phyloP scores from a whole-genome alignment of 2,113 vertebrate species.

The Dipodomys spectabilis region DNA sequence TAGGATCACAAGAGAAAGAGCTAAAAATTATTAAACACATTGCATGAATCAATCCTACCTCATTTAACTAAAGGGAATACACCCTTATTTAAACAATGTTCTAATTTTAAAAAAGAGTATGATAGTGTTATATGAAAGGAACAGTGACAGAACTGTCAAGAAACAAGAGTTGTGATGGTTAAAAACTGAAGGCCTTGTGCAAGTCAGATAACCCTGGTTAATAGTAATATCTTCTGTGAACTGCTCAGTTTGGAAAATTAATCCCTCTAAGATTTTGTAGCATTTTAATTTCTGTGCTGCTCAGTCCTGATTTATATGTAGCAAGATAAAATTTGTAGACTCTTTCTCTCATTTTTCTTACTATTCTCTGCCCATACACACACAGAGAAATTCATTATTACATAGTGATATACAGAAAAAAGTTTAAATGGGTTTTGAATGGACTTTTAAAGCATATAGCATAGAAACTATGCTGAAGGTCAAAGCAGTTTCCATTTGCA shows the following conservation, averaged over 20 bases:
- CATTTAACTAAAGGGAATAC: background rate
- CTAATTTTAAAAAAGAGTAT: slow-evolving; percentile 12
- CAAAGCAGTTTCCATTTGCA: slow-evolving; percentile 43
- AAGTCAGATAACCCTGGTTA: background rate
- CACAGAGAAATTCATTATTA: slow-evolving; percentile 31
- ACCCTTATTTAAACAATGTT: slow-evolving; percentile 7
- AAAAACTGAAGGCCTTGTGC: background rate
- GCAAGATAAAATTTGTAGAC: slow-evolving; percentile 42
- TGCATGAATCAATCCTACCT: background rate
- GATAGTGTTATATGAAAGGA: background rate
- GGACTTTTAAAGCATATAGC: slow-evolving; percentile 12
- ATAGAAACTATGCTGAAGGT: slow-evolving; percentile 1
- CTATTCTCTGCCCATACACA: background rate
- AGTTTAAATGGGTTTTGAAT: slow-evolving; percentile 51
- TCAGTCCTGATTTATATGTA: slow-evolving; percentile 44
- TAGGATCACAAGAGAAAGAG: background rate
- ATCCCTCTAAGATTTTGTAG: slow-evolving; percentile 19
- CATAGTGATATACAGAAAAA: slow-evolving; percentile 7
- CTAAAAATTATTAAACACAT: background rate
- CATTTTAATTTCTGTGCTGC: slow-evolving; percentile 46
- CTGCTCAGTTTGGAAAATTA: slow-evolving; percentile 23
- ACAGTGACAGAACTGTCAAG: background rate
- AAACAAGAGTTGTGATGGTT: background rate
- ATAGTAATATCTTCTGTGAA: background rate
- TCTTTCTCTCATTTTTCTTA: slow-evolving; percentile 61